A percentile compares a stretch with the other conserved stretches of the same genome.
Evolutionary conservation across 2,797 vertebrate genomes (phyloP).

Genomic region (Tinamus major): DNA sequence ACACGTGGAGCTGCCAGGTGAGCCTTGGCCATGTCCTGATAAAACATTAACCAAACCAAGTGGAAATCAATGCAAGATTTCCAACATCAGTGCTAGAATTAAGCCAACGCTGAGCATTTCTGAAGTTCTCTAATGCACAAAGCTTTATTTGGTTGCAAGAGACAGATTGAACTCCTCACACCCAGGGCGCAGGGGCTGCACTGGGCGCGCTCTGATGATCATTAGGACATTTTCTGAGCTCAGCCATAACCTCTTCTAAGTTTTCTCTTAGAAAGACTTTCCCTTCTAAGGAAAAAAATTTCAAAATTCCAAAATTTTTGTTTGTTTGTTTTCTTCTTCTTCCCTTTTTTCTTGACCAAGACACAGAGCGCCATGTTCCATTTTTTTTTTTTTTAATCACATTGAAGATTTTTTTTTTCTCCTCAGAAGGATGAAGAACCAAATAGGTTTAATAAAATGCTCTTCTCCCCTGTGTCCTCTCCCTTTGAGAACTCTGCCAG

Average conservation of each 20-base stretch:
- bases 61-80: background rate
- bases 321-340: background rate
- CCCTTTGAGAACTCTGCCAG: constrained; percentile 42
- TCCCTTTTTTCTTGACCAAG: background rate
- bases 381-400: background rate
- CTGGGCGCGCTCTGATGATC: background rate
- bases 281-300: too few species aligned
- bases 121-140: background rate
- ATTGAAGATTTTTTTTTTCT: constrained; percentile 31
- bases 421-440: constrained; percentile 6
- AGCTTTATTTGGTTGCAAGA: background rate
- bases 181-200: too few species aligned
- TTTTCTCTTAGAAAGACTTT: background rate
- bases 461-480: constrained; percentile 17
- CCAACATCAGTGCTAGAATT: background rate
- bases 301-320: too few species aligned
- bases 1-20: background rate
- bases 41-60: background rate
- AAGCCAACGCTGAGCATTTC: background rate
- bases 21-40: background rate
- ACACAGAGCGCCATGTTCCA: background rate
- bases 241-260: background rate
- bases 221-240: background rate
- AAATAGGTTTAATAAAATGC: constrained; percentile 45
- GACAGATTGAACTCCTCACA: background rate